Evolutionary conservation across 2,797 vertebrate species (phyloP), one percentile per base, ranked within the genome.

Genomic region (Anas flavirostris): DNA sequence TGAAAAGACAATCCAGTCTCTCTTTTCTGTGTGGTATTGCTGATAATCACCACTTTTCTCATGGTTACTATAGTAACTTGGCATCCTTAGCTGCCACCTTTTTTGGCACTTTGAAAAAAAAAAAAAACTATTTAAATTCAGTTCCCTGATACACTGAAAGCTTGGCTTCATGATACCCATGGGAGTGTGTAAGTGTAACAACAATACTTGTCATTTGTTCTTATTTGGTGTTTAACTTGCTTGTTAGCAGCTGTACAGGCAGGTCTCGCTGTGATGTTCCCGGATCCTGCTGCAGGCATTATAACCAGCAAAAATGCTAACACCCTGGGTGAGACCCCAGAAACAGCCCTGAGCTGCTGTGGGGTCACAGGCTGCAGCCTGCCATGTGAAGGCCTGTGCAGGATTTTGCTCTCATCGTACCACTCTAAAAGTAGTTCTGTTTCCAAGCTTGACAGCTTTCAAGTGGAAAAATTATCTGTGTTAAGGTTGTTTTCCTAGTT

Each of bases 61-160:
- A 6, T 82, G 83, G 95, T 98, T 98, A 91, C 97, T 95, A 97
- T 97, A 94, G 97, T 94, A 97, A 97, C 97, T 94, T 94, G 90
- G 93, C 95, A 96, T 87, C 91, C 82, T 94, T 89, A 76, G 76
- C 88, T 74, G 60, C 90, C 91, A 94, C 95, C 90, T 97, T 96
- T 94, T 94, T 74, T 77, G 89, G 96, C 91, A 94, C 86, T 55
- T 91, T 89, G 70, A 26, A 91, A 86, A 86, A 43, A 86, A 37
- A 37, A 44, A 44, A 82, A 96, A 95, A 74, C 73, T 88, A 35
- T 92, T 97, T 96, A 87, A 96, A 95, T 94, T 85, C 91, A 94
- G 55, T 86, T 82, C 59, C 82, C 66, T 62, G 52, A 93, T 94
- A 95, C 96, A 92, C 77, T 31, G 70, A 8, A 28, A 69, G 88